A percentile compares a stretch with the other conserved stretches of the same genome.
These are phyloP conservation scores for Lophura nycthemera DNA, from an alignment of 2,113 vertebrate species.

Conservation along the genomic window DNA sequence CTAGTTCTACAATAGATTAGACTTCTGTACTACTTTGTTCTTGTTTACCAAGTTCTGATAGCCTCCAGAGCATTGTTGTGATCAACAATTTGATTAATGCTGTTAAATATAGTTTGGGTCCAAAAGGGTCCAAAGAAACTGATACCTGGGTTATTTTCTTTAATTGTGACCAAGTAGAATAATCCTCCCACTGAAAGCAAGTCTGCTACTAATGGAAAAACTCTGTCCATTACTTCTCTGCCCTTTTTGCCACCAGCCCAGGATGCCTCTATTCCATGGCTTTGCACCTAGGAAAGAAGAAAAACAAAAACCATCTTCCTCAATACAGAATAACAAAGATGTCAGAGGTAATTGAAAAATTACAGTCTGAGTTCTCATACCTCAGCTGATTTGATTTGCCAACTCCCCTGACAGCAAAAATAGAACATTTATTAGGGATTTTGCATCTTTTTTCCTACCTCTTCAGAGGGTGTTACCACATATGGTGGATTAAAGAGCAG, in stretches of 20 bases:
- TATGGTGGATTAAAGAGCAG: constrained; percentile 96
- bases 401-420: not conserved
- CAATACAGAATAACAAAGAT: too few species aligned
- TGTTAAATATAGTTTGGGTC: not conserved
- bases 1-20: not conserved
- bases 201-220: constrained; percentile 85
- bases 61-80: not conserved
- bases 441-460: constrained; percentile 79
- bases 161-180: constrained; percentile 90
- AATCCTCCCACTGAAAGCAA: constrained; percentile 86
- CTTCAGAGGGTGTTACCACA: constrained; percentile 91
- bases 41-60: not conserved
- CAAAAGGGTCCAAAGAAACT: not conserved
- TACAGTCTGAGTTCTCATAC: not conserved
- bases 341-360: not conserved
- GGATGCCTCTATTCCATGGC: constrained; percentile 86
- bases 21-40: not conserved
- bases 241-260: constrained; percentile 93
- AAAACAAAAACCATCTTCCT: too few species aligned
- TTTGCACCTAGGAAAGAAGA: constrained; percentile 81
- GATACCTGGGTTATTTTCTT: constrained; percentile 93
- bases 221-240: constrained; percentile 90
- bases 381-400: not conserved
- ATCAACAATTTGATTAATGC: not conserved
- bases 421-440: not conserved